Percentiles rank a stretch among this genome's conserved stretches.
Evolutionary conservation across 2,888 invertebrate species (phyloP).

Genomic region (Orthonychiurus folsomi): DNA sequence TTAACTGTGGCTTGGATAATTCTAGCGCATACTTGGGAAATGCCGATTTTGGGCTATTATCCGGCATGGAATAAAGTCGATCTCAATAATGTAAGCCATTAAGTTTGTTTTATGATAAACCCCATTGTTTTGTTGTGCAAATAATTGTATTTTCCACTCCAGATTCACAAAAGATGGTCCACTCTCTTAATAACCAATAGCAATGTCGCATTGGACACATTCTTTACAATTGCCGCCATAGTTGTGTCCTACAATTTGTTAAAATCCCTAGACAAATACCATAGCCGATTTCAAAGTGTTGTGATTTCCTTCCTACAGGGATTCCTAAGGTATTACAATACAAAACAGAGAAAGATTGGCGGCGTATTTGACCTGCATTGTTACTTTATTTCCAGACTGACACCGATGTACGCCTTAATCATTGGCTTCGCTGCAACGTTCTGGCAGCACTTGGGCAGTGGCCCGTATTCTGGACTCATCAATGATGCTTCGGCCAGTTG

Average conservation of each 20-base stretch:
- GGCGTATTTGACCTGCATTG: background rate
- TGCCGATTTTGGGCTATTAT: conserved; percentile 5
- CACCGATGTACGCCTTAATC: conserved; percentile 30
- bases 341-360: background rate
- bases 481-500: conserved; percentile 16
- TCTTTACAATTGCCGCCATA: conserved; percentile 56
- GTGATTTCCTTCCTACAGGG: conserved; percentile 50
- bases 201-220: conserved; percentile 52
- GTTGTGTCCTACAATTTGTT: conserved; percentile 49
- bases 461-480: conserved; percentile 21
- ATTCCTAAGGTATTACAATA: conserved; percentile 51
- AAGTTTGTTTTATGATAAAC: too few species aligned
- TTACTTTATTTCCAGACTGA: conserved; percentile 21
- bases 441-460: conserved; percentile 20
- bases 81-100: too few species aligned
- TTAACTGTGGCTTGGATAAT: conserved; percentile 54
- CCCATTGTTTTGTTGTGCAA: too few species aligned
- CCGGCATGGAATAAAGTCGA: background rate
- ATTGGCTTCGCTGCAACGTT: conserved; percentile 34
- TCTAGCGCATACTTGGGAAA: conserved; percentile 46
- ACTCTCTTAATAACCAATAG: background rate
- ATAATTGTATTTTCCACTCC: background rate
- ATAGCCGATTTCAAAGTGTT: conserved; percentile 50
- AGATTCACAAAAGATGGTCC: conserved; percentile 3
- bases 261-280: conserved; percentile 43